A percentile compares a stretch with the other conserved stretches of the same genome.
phyloP scores from a whole-genome alignment of 2,797 vertebrate species.

The Hydrolagus colliei region DNA sequence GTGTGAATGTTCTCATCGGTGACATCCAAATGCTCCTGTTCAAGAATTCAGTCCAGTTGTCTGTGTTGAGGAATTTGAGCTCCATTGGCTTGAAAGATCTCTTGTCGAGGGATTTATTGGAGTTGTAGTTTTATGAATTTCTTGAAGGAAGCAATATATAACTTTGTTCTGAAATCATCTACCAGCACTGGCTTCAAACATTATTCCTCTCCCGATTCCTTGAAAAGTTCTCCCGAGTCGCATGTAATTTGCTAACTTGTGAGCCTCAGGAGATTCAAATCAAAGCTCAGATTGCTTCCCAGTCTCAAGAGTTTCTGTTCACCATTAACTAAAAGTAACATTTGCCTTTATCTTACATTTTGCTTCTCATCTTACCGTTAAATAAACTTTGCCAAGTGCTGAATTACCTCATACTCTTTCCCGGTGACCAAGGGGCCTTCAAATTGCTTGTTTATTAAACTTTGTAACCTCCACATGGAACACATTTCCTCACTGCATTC shows the following conservation, averaged over 20 bases:
- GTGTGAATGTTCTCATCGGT: too few species aligned
- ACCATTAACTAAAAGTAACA: slow-evolving; percentile 82
- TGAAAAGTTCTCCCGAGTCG: slow-evolving; percentile 11
- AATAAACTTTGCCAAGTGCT: slow-evolving; percentile 81
- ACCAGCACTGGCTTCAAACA: neutral
- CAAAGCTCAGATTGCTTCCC: neutral
- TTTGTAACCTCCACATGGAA: slow-evolving; percentile 31
- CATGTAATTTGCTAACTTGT: slow-evolving; percentile 24
- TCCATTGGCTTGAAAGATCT: neutral
- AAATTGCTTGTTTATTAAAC: slow-evolving; percentile 25
- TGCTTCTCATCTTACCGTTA: slow-evolving; percentile 68
- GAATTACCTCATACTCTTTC: slow-evolving; percentile 65
- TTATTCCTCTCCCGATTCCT: neutral
- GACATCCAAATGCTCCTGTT: neutral
- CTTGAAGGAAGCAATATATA: neutral
- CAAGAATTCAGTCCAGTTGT: too few species aligned
- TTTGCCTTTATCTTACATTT: slow-evolving; percentile 81
- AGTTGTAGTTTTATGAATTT: neutral
- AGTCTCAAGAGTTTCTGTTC: slow-evolving; percentile 44
- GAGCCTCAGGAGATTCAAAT: slow-evolving; percentile 24
- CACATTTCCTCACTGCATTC: slow-evolving; percentile 21
- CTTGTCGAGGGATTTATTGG: neutral
- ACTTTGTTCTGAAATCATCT: neutral
- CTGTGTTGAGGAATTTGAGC: neutral
- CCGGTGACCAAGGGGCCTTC: slow-evolving; percentile 44